Evolutionary conservation across 2,113 vertebrate genomes (phyloP), one percentile per base, ranked within the genome.

Genomic region (Pteruthius melanotis): DNA sequence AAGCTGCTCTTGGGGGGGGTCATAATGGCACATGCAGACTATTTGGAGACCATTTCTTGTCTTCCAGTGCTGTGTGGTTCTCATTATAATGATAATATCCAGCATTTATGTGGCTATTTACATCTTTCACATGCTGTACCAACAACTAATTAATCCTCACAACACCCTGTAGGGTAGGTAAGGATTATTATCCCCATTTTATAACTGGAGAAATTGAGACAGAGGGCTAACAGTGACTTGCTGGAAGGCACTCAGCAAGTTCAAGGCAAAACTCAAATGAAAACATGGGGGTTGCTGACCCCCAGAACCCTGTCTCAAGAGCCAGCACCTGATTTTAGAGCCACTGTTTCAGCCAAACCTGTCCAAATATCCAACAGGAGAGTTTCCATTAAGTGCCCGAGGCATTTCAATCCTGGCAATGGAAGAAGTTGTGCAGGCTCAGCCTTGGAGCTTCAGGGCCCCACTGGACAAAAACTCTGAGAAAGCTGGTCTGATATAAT

Each of bases 81-180:
- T 90, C 92, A 93, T 97, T 92, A 93, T 81, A 95, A 97, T 92
- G 88, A 93, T 94, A 93, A 96, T 94, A 95, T 86, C 92, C 96
- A 94, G 78, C 59, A 91, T 95, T 97, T 97, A 96, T 93, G 77
- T 86, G 74, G 83, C 95, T 93, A 97, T 97, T 97, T 97, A 95
- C 90, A 83, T 95, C 94, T 92, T 93, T 93, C 84, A 94, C 84
- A 93, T 1, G 22, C 77, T 31, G 70, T 59, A 88, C 96, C 88
- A 90, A 97, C 96, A 97, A 95, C 88, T 97, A 96, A 97, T 97
- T 97, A 97, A 97, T 97, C 96, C 96, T 93, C 95, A 96, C 94
- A 96, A 96, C 92, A 93, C 93, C 91, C 96, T 69, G 74, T 92
- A 88, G 96, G 91, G 93, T 94, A 94, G 79, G 91, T 84, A 96